Conservation (phyloP, 2,888 invertebrate genomes). For the Escarpia spicata region DNA sequence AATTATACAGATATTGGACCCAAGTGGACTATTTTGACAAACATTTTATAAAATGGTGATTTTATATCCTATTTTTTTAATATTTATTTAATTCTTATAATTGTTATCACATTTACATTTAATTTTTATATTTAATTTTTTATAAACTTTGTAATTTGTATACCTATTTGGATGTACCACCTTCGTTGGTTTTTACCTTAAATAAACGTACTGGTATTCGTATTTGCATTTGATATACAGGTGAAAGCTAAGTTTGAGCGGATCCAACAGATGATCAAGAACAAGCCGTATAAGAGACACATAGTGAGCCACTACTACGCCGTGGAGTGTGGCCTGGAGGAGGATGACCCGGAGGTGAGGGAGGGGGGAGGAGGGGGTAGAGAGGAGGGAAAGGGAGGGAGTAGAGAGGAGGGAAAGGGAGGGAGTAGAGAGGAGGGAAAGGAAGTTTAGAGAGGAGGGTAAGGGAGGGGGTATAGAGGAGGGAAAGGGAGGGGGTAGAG, state of each 20-base stretch:
- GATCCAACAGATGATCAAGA: constrained; percentile 56
- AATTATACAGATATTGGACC: too few species aligned
- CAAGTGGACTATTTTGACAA: too few species aligned
- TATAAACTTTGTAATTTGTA: too few species aligned
- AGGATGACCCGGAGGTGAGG: constrained; percentile 46
- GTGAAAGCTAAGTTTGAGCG: constrained; percentile 60
- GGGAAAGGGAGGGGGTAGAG: too few species aligned
- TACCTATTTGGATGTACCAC: too few species aligned
- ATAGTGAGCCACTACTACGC: constrained; percentile 63
- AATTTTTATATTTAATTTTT: too few species aligned
- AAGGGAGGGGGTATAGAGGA: too few species aligned
- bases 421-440: background rate
- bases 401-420: background rate
- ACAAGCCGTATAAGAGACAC: constrained; percentile 62
- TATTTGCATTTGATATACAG: constrained; percentile 41
- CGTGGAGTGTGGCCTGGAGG: constrained; percentile 47
- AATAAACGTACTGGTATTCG: background rate
- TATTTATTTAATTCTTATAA: too few species aligned
- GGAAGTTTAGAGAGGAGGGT: too few species aligned
- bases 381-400: background rate
- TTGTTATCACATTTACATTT: too few species aligned
- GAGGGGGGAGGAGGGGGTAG: background rate
- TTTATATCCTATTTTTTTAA: too few species aligned
- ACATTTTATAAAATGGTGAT: too few species aligned
- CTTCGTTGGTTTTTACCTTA: background rate